phyloP scores from a whole-genome alignment of 2,797 vertebrate species.

The Salarias fasciatus region DNA sequence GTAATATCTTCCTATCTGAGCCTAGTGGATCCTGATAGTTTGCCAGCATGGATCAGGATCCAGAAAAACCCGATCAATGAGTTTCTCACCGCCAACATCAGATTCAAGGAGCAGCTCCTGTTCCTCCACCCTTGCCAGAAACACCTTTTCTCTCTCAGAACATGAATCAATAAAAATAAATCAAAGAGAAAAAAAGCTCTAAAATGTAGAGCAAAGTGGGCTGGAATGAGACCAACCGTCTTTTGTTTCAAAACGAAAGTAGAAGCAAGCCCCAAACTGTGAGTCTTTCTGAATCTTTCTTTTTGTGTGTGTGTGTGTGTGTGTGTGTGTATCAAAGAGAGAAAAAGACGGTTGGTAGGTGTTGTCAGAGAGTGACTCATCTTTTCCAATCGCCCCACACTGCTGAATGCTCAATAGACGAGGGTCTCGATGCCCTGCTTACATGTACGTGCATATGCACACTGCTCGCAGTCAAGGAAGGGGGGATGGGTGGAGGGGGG shows the following conservation, averaged over 20 bases:
- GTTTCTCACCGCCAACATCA: background rate
- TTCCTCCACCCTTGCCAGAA: constrained; percentile 4
- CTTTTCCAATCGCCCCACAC: constrained; percentile 45
- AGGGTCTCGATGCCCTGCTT: constrained; percentile 12
- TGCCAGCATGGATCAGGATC: too few species aligned
- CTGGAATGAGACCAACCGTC: constrained; percentile 16
- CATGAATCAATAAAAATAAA: constrained; percentile 62
- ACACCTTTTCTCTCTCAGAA: constrained; percentile 26
- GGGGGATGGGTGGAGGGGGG: too few species aligned
- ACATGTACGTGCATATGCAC: constrained; percentile 8
- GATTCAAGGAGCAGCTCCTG: constrained; percentile 19
- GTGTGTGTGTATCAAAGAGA: constrained; percentile 8
- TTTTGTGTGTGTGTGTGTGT: constrained; percentile 8
- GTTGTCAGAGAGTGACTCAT: constrained; percentile 76
- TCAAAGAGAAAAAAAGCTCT: constrained; percentile 30
- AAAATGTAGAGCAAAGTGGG: constrained; percentile 36
- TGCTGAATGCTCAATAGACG: constrained; percentile 49
- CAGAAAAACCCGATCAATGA: too few species aligned
- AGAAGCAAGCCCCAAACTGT: constrained; percentile 5
- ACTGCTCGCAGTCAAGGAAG: constrained; percentile 3
- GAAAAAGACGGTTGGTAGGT: constrained; percentile 48
- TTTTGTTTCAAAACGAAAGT: constrained; percentile 11
- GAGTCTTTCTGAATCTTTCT: constrained; percentile 8
- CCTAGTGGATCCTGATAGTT: too few species aligned
- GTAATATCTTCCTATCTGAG: too few species aligned